Conservation (phyloP, 2,888 invertebrate species). For the Micropterix aruncella region DNA sequence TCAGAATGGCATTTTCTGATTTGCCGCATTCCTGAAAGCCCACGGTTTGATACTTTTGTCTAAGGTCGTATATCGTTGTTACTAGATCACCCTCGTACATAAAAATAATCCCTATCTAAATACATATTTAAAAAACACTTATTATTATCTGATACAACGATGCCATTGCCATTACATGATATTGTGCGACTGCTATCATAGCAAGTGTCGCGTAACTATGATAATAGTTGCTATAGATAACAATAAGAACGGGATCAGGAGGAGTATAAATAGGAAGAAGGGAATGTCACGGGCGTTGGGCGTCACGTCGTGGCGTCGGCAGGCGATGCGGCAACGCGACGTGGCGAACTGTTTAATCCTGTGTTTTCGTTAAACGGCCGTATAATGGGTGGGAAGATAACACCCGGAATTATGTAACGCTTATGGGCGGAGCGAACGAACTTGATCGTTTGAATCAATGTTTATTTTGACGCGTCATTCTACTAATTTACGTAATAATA, state of each 20-base stretch:
- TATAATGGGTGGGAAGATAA: slow-evolving; percentile 12
- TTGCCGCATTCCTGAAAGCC: no score
- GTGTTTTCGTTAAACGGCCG: slow-evolving; percentile 13
- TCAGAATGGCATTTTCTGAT: no score
- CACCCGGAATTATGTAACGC: slow-evolving; percentile 12
- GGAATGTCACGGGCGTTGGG: background rate
- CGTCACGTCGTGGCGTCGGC: background rate
- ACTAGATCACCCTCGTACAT: no score
- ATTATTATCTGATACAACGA: no score
- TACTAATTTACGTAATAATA: no score
- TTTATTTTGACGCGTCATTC: no score
- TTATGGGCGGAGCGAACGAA: background rate
- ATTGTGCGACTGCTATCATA: background rate
- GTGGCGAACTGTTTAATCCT: slow-evolving; percentile 11
- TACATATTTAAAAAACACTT: no score
- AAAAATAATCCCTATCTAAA: no score
- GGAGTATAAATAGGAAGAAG: background rate
- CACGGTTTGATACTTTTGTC: no score
- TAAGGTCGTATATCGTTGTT: no score
- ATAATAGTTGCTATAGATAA: background rate
- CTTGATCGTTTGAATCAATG: no score
- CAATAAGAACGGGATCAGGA: background rate
- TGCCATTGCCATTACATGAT: no score
- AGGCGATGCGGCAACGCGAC: slow-evolving; percentile 1
- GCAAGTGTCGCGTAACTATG: background rate